Base-by-base conservation (phyloP, 2,888 invertebrate genomes). In the Cryptosula pallasiana region DNA sequence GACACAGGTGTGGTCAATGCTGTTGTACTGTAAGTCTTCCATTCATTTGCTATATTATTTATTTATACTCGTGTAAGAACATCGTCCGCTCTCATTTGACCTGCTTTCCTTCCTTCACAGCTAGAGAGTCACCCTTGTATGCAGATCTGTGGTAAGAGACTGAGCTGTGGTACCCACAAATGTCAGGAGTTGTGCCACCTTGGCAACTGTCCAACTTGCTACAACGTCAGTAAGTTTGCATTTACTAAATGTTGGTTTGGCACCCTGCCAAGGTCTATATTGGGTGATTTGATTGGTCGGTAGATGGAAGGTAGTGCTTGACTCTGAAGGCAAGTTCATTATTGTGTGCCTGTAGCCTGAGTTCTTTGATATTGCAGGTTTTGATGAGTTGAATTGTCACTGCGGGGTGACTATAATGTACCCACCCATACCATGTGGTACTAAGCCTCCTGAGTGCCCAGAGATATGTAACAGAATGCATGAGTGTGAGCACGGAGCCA, bases 361-460 rank as follows among this genome's bases (percentile, higher is more conserved):
- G n/a, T n/a, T n/a, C n/a, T n/a, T n/a, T n/a, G n/a, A n/a, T n/a
- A n/a, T n/a, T 45, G 5, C 75, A 87, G 88, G 87, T 80, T 95
- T 95, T 86, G 92, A 93, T 71, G 97, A 98, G 86, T 86, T 97
- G 71, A 89, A 89, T 27, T 98, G 98, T 83, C 91, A 91, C 81
- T 98, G 98, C 84, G 96, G 97, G 5, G 88, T 89, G 0, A 90
- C 91, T 76, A 92, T 95, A 35, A 85, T 92, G 72, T 91, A 91
- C 82, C 97, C 98, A 0, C 98, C 98, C 0, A 90, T 98, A 71
- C 90, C 93, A 0, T 98, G 98, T 84, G 97, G 97, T 25, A 91
- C 94, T 0, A 90, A 90, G 74, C 90, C 91, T 1, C 97, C 97
- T 0, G 85, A 88, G 1, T 98, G 98, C 86, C 86, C 86, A 63